Evolutionary conservation across 2,888 invertebrate genomes (phyloP).

Genomic region (Ceramica pisi): DNA sequence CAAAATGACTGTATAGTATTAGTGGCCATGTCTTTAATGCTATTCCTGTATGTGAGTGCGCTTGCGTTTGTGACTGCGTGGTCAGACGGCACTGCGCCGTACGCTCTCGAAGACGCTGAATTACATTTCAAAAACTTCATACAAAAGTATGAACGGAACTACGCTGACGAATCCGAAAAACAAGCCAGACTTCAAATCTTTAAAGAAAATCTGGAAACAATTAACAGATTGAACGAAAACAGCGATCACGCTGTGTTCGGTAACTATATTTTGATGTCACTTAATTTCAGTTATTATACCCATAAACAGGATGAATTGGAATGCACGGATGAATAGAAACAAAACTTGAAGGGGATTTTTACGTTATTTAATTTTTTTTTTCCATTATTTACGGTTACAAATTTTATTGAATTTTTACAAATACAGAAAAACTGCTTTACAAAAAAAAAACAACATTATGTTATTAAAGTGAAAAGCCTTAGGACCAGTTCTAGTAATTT

Average conservation of each 20-base stretch:
- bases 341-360: too few species aligned
- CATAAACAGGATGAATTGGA: too few species aligned
- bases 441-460: too few species aligned
- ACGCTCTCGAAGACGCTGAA: constrained; percentile 38
- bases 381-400: too few species aligned
- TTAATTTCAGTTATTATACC: neutral
- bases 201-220: constrained; percentile 31
- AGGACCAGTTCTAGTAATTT: too few species aligned
- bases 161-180: constrained; percentile 43
- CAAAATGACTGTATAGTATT: neutral
- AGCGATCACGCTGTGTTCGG: constrained; percentile 35
- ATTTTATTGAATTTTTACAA: too few species aligned
- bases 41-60: constrained; percentile 21
- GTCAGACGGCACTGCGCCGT: neutral
- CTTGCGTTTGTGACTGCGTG: constrained; percentile 3
- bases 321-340: too few species aligned
- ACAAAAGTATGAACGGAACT: constrained; percentile 19
- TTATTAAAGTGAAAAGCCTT: too few species aligned
- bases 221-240: constrained; percentile 27
- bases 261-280: constrained; percentile 1
- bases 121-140: constrained; percentile 47
- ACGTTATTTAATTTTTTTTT: too few species aligned
- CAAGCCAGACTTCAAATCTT: constrained; percentile 47
- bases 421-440: too few species aligned
- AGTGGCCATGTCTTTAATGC: constrained; percentile 16